Conservation (phyloP, 2,797 vertebrate species). For the Eulemur albifrons region DNA sequence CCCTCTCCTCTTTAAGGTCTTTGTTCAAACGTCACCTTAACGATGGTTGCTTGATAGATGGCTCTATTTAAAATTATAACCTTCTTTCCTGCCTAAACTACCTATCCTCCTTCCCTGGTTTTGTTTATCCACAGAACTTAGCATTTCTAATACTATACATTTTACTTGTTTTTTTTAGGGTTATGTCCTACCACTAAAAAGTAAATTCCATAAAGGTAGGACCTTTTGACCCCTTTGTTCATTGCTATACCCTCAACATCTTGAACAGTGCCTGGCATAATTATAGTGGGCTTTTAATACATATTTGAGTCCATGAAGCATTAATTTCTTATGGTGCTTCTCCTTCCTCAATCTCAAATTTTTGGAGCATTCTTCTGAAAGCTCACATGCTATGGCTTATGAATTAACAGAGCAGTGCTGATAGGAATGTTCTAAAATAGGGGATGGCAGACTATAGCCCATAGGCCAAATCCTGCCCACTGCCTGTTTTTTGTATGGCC, state of each 20-base stretch:
- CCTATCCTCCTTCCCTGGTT: background rate
- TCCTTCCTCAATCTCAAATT: conserved; percentile 45
- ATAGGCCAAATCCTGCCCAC: background rate
- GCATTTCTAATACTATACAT: background rate
- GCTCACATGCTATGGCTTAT: background rate
- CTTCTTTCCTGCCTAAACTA: background rate
- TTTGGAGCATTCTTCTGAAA: conserved; percentile 37
- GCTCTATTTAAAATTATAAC: conserved; percentile 40
- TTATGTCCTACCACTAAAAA: background rate
- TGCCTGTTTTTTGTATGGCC: background rate
- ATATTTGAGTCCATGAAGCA: conserved; percentile 2
- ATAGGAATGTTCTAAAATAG: background rate
- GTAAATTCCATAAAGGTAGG: background rate
- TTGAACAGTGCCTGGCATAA: background rate
- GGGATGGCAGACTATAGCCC: background rate
- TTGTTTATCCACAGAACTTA: conserved; percentile 19
- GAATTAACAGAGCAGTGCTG: background rate
- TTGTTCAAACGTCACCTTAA: background rate
- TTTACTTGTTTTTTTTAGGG: background rate
- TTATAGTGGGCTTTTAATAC: background rate
- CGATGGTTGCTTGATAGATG: background rate
- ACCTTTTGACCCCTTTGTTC: background rate
- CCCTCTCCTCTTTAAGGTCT: background rate
- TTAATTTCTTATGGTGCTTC: background rate
- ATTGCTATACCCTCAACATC: background rate